Base-by-base conservation (phyloP, 2,797 vertebrate genomes). In the Propithecus perrieri region DNA sequence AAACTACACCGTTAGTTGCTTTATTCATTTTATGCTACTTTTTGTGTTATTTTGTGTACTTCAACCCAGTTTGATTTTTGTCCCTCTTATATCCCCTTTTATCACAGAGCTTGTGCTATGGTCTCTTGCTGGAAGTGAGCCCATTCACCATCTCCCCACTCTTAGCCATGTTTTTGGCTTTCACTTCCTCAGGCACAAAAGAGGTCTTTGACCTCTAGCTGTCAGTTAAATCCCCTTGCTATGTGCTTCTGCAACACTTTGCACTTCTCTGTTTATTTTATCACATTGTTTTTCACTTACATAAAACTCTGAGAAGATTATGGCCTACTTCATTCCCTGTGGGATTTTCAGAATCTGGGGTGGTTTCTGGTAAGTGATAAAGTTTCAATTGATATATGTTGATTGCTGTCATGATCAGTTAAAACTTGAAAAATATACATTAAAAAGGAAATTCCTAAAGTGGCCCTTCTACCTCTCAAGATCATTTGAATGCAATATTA, bases 251-350 rank as follows among this genome's bases (percentile, higher is more conserved):
- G 63, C 28, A 59, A 59, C 20, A 93, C 50, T 80, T 84, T 91
- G 7, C 11, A 86, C 50, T 33, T 94, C 63, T 59, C 35, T 79
- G 24, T 80, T 79, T 83, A 80, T 89, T 96, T 95, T 95, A 59
- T 43, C 72, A 65, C 48, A n/a, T 74, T 87, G 55, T 28, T 7
- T 96, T 91, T 59, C 84, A 69, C 14, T 94, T 46, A n/a, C 12
- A 24, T 88, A 76, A 65, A 85, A 59, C 35, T 72, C 59, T 55
- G 38, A 94, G 71, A 92, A 15, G 3, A 22, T 50, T 33, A 38
- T 53, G 38, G 3, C 20, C 50, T 12, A n/a, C 20, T 88, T 63
- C 4, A 63, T 75, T 38, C 30, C 63, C 33, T 57, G 0, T 67
- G 89, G 35, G 57, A 48, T 90, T 95, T 92, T 35, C 35, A 85